Evolutionary conservation across 1,140 invertebrate genomes (phyloP), one percentile per base, ranked within the genome.

Genomic region (Penaeus chinensis): DNA sequence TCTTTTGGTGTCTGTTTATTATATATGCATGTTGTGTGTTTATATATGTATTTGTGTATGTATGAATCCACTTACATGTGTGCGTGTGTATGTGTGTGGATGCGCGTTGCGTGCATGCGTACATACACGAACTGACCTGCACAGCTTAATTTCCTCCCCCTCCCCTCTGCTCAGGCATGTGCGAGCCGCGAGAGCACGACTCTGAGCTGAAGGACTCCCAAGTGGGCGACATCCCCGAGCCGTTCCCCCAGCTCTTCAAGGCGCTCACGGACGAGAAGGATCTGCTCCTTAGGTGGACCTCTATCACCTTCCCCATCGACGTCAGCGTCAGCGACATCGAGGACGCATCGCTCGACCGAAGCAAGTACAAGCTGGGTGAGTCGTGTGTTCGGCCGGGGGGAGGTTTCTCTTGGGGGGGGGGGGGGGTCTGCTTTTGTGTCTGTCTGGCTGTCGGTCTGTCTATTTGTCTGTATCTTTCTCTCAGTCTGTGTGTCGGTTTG

Each of bases 291-390:
- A 63, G 88, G 27, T 85, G 83, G 66, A 84, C 82, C 66, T 74
- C 82, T 27, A 85, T 87, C 63, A 88, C 85, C 5, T 95, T 95
- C 91, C 96, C 96, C 60, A 94, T 96, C 27, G 96, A 96, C 91
- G 94, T 95, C 90, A 78, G 66, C 63, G 76, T 90, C 27, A 71
- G 78, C 24, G 89, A 88, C 47, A 66, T 86, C 16, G 78, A 86
- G 32, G 27, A 16, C 65, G 32, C 37, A 1, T 69, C 37, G 18
- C 77, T 80, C 11, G 78, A 81, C 65, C 65, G 71, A 65, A 86
- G n/a, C 65, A 86, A 77, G 47, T 81, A 86, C 37, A 86, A 71
- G 47, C 37, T 80, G 65, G 78, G 84, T 86, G 24, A 54, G 77
- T 80, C 13, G 66, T 0, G 16, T 0, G 27, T 24, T 42, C 37